These are phyloP conservation scores for Mactra quadrangularis DNA, from an alignment of 1,140 invertebrate genomes.

Conservation along the genomic window DNA sequence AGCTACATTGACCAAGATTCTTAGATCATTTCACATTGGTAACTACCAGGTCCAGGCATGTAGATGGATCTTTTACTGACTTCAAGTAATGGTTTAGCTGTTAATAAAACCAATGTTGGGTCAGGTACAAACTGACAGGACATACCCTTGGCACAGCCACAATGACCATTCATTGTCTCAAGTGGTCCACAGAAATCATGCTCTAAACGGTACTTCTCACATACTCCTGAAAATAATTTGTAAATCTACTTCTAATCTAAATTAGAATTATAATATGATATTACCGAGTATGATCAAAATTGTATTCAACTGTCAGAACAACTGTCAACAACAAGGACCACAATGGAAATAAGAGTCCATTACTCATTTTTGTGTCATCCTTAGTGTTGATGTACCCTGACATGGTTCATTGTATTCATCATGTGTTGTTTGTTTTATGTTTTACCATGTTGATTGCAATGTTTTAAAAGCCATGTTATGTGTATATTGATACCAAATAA, in stretches of 20 bases:
- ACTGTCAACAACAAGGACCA: background rate
- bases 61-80: conserved; percentile 34
- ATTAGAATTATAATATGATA: background rate
- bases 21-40: conserved; percentile 17
- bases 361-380: background rate
- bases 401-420: background rate
- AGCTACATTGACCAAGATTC: no score
- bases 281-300: background rate
- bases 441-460: no score
- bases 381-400: background rate
- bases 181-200: conserved; percentile 18
- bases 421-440: no score
- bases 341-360: background rate
- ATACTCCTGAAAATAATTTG: conserved; percentile 22
- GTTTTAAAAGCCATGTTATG: no score
- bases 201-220: conserved; percentile 38
- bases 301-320: background rate
- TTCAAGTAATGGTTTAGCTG: background rate
- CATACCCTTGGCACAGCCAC: conserved; percentile 5
- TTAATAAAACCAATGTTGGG: background rate
- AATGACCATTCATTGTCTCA: conserved; percentile 43
- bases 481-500: no score
- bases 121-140: conserved; percentile 40
- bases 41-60: conserved; percentile 22
- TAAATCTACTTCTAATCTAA: background rate